phyloP scores from a whole-genome alignment of 2,888 invertebrate species.

The Hydrotaea cyrtoneurina region DNA sequence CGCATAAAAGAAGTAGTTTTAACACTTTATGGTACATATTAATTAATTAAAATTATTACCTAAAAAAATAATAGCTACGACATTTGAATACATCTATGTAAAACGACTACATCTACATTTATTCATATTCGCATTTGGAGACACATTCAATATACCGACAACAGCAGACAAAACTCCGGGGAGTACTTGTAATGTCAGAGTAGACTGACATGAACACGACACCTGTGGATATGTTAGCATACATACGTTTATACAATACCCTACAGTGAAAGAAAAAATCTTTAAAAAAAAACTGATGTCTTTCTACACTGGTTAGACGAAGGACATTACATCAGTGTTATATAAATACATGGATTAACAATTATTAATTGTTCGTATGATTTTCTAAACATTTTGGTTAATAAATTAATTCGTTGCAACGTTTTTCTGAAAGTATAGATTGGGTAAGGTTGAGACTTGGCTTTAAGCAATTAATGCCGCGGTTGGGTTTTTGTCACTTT shows the following conservation, averaged over 20 bases:
- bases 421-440: too few species aligned
- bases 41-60: conserved; percentile 38
- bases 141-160: background rate
- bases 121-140: background rate
- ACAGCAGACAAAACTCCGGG: conserved; percentile 20
- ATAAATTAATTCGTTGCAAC: too few species aligned
- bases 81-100: background rate
- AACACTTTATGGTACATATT: conserved; percentile 41
- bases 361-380: too few species aligned
- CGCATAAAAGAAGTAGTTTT: background rate
- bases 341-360: too few species aligned
- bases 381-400: too few species aligned
- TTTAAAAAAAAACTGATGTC: too few species aligned
- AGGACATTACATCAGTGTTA: too few species aligned
- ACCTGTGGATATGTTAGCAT: conserved; percentile 34
- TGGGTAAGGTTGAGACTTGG: too few species aligned
- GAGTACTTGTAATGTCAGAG: background rate
- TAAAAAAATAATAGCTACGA: background rate
- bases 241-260: conserved; percentile 18
- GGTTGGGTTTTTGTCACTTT: too few species aligned
- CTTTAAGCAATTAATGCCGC: too few species aligned
- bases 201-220: conserved; percentile 53
- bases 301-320: too few species aligned
- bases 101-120: background rate
- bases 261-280: too few species aligned